Evolutionary conservation across 2,888 invertebrate species (phyloP).

Genomic region (Liodrosophila aerea): DNA sequence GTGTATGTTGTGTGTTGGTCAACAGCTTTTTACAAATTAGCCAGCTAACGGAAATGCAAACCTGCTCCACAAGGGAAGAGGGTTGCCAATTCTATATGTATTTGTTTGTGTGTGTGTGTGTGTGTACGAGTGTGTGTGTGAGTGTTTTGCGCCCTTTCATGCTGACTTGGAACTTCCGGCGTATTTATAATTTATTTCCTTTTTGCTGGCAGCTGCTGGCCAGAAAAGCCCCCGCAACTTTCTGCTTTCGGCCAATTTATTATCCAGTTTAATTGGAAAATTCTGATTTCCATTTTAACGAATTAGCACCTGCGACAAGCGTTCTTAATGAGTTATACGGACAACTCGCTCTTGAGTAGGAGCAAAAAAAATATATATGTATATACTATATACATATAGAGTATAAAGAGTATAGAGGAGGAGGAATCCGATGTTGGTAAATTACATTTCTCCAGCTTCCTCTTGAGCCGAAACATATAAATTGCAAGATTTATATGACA

Average conservation of each 20-base stretch:
- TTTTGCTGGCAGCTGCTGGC: constrained; percentile 66
- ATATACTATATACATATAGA: not conserved
- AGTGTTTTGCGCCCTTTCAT: constrained; percentile 68
- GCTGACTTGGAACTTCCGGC: constrained; percentile 79
- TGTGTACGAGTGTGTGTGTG: constrained; percentile 7
- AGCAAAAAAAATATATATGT: constrained; percentile 31
- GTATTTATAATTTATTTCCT: constrained; percentile 78
- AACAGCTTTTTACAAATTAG: constrained; percentile 79
- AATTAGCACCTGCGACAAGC: constrained; percentile 77
- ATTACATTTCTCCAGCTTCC: constrained; percentile 67
- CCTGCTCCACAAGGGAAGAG: constrained; percentile 46
- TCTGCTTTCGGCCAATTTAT: constrained; percentile 63
- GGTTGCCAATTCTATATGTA: constrained; percentile 20
- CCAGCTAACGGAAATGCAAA: constrained; percentile 76
- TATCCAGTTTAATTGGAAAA: constrained; percentile 78
- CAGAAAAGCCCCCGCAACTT: constrained; percentile 31
- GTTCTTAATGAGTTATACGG: constrained; percentile 72
- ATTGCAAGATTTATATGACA: constrained; percentile 78
- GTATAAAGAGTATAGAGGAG: constrained; percentile 9
- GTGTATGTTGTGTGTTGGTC: constrained; percentile 61
- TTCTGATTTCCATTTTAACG: constrained; percentile 78
- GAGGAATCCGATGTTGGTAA: constrained; percentile 60
- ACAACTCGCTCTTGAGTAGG: constrained; percentile 52
- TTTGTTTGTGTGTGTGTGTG: not conserved
- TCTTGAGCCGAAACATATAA: constrained; percentile 66